These are phyloP conservation scores for Congeria kusceri DNA, from an alignment of 2,888 invertebrate species.

Conservation along the genomic window DNA sequence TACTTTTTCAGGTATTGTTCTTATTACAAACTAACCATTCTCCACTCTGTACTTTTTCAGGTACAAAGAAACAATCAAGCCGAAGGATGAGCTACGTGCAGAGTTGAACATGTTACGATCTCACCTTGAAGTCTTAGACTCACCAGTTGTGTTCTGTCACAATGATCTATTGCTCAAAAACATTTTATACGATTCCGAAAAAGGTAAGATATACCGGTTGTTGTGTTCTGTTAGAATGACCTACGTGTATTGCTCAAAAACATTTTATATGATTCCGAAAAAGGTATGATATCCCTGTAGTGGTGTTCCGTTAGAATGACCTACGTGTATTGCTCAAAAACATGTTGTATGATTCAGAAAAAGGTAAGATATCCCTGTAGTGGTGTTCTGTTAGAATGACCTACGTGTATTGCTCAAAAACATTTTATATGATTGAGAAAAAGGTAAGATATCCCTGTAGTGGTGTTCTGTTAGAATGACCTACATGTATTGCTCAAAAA, in stretches of 20 bases:
- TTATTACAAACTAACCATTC: too few species aligned
- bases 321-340: conserved; percentile 97
- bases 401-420: conserved; percentile 97
- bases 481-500: conserved; percentile 97
- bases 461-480: conserved; percentile 99
- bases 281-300: conserved; percentile 79
- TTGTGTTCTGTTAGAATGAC: conserved; percentile 99
- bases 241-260: conserved; percentile 97
- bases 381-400: conserved; percentile 99
- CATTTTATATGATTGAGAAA: conserved; percentile 92
- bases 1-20: too few species aligned
- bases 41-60: conserved; percentile 63
- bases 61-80: conserved; percentile 60
- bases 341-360: conserved; percentile 92
- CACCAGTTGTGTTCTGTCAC: conserved; percentile 94
- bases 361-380: conserved; percentile 79
- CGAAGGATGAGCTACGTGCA: conserved; percentile 64
- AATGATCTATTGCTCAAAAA: conserved; percentile 98
- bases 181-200: conserved; percentile 92
- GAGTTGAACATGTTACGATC: conserved; percentile 88
- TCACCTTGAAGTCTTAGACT: conserved; percentile 90
- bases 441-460: conserved; percentile 79
- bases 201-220: conserved; percentile 79
- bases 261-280: conserved; percentile 92
- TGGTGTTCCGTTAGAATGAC: conserved; percentile 99